Conservation (phyloP, 92 coral and sea anemone genomes). For the Phymanthus crucifer region DNA sequence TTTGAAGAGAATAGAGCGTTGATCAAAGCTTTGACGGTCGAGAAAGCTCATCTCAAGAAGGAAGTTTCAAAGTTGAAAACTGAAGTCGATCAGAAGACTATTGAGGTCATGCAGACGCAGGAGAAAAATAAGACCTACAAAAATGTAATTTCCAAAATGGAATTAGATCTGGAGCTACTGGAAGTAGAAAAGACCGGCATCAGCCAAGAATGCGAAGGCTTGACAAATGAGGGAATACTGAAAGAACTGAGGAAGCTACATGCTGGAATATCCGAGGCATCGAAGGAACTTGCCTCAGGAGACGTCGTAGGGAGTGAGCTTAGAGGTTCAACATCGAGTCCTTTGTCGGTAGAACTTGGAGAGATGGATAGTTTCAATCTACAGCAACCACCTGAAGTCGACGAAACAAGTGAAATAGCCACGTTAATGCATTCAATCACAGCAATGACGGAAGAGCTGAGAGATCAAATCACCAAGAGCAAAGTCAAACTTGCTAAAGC, state of each 20-base stretch:
- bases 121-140: background rate
- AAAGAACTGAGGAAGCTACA: constrained; percentile 6
- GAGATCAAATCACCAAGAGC: background rate
- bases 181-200: background rate
- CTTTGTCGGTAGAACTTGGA: constrained; percentile 25
- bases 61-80: background rate
- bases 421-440: constrained; percentile 9
- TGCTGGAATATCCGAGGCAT: constrained; percentile 15
- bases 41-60: background rate
- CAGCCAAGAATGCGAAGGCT: background rate
- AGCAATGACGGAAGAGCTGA: constrained; percentile 29
- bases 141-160: background rate
- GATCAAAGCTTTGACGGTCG: background rate
- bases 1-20: background rate
- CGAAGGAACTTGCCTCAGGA: constrained; percentile 8
- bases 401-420: background rate
- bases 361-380: background rate
- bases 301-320: background rate
- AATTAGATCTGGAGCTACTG: background rate
- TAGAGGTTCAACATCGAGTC: constrained; percentile 5
- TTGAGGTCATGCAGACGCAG: background rate
- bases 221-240: background rate
- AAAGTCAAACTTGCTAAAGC: constrained; percentile 15
- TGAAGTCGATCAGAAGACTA: background rate
- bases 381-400: background rate